These are phyloP conservation scores for Bombus polaris DNA, from an alignment of 1,140 invertebrate genomes.

Conservation along the genomic window DNA sequence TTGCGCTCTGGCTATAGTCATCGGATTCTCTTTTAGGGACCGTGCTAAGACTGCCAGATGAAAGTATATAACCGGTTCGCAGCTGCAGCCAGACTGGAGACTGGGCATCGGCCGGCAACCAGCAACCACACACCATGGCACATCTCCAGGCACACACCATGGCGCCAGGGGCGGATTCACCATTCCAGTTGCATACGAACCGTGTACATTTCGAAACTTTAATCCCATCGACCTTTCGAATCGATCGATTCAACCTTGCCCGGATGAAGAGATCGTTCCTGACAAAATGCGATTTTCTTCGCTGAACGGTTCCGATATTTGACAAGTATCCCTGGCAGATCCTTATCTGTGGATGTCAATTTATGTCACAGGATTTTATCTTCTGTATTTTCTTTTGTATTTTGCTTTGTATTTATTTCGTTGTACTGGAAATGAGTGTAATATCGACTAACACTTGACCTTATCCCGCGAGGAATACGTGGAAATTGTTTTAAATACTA, in stretches of 20 bases:
- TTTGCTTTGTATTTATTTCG: no score
- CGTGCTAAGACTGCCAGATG: constrained; percentile 73
- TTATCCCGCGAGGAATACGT: no score
- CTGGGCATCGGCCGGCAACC: constrained; percentile 68
- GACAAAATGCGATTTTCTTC: not conserved
- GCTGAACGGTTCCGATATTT: no score
- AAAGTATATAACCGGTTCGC: constrained; percentile 80
- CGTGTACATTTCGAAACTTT: constrained; percentile 29
- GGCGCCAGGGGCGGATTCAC: constrained; percentile 69
- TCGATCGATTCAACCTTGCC: constrained; percentile 6
- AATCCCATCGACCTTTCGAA: constrained; percentile 36
- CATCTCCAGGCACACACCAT: constrained; percentile 62
- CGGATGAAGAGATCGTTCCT: not conserved
- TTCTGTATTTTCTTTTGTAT: no score
- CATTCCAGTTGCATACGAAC: constrained; percentile 23
- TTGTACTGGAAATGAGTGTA: no score
- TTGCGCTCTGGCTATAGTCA: constrained; percentile 62
- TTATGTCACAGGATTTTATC: no score
- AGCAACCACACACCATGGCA: constrained; percentile 62
- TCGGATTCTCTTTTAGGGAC: constrained; percentile 78
- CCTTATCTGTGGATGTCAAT: no score
- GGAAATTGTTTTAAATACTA: no score
- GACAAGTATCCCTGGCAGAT: no score
- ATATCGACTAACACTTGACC: no score
- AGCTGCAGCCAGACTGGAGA: constrained; percentile 75